Evolutionary conservation across 2,113 vertebrate genomes (phyloP), one percentile per base, ranked within the genome.

Genomic region (Xenopus laevis): DNA sequence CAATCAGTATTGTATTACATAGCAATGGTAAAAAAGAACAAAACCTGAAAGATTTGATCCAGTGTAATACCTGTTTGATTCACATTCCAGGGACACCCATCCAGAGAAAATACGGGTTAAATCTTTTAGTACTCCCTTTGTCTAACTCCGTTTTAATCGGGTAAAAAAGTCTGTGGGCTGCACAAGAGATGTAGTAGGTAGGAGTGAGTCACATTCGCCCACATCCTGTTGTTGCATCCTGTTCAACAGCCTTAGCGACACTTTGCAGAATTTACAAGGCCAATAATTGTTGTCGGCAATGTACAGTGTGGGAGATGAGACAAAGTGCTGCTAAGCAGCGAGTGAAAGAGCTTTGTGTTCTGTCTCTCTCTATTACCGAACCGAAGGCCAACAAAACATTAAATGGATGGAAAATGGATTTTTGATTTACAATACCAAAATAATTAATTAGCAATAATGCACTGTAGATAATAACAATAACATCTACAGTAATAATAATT

Each of bases 231-330:
- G 65, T 76, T 69, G 60, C 66, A 76, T 76, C 73, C 74, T 77
- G 74, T 77, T 77, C 44, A 58, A 53, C 66, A 64, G 67, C 67
- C 20, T 63, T n/a, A 70, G 70, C 67, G 52, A 77, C 74, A 70
- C 74, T 77, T 77, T 70, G 67, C 74, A 46, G 66, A 77, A 64
- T 70, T 70, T 70, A 77, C 74, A 77, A 77, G 74, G 74, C 74
- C 74, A 68, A 77, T 70, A 77, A 77, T 77, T 77, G 74, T 77
- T 77, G 74, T 77, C 74, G 30, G 59, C 62, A 57, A 64, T 50
- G 55, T 77, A 70, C 74, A 77, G 74, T 77, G 74, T 77, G 74
- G 66, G 74, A 69, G 66, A n/a, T 17, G 67, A 77, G 60, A 64
- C 74, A 77, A 75, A 75, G 74, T 70, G 74, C 74, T 77, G 74